Base-by-base conservation (phyloP, 1,140 invertebrate genomes). In the Gryllus bimaculatus region DNA sequence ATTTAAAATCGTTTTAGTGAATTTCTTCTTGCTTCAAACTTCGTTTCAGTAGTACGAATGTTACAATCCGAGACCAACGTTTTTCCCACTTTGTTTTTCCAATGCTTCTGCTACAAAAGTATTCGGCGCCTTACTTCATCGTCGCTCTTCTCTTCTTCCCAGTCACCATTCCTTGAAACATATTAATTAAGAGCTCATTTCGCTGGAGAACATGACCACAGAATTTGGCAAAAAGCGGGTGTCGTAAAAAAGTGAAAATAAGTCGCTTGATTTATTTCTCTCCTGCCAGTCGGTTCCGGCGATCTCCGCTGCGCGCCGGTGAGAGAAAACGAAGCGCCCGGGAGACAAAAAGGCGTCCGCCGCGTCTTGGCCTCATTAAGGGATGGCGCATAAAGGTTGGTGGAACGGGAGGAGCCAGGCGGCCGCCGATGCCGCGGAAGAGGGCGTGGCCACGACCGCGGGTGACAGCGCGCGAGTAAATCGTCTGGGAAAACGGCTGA, bases 111-210 rank as follows among this genome's bases (percentile, higher is more conserved):
- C 5, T 2, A 39, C 26, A 39, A 39, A 39, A 39, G 26, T 39
- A 39, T 39, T 39, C 26, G 26, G 26, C 26, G 26, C 5, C 26
- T 39, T 39, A 39, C 26, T 39, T 39, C 26, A 1, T 39, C 5
- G 26, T 39, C 26, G n/a, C n/a, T n/a, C 26, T 39, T 39, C 26
- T 66, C 18, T 66, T 66, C 54, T 66, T 66, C 54, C 18, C 2
- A 66, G 54, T 66, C 54, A 66, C 54, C 18, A 13, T 66, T 66
- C 54, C 10, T 18, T 66, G 54, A 66, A 66, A 66, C 54, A 66
- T 66, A 66, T 66, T 66, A 66, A 66, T 66, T 66, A 66, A 66
- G 54, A 66, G 54, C 54, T 18, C 54, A 66, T 66, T 66, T 66
- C 54, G 54, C 18, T 13, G 54, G 10, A 66, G 18, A 66, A 10